Percentiles rank a stretch among this genome's conserved stretches.
These are phyloP conservation scores for Cynopterus sphinx DNA, from an alignment of 2,797 vertebrate species.

Conservation along the genomic window DNA sequence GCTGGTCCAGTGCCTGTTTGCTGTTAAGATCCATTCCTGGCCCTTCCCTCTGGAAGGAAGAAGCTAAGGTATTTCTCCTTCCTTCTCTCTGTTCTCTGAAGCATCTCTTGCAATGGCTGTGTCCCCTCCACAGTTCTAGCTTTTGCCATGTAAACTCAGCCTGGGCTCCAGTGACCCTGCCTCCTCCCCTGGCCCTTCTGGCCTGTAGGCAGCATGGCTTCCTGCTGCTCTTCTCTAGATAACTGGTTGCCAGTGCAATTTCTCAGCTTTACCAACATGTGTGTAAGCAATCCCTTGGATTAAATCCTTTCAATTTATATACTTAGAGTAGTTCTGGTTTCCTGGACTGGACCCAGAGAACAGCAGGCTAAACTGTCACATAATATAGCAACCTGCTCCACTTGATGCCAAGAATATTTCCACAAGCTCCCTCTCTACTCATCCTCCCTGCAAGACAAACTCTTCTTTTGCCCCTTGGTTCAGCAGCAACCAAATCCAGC, in stretches of 20 bases:
- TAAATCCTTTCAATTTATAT: neutral
- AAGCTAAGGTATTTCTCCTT: neutral
- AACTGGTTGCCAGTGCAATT: neutral
- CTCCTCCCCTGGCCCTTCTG: neutral
- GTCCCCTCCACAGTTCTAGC: neutral
- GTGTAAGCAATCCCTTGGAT: neutral
- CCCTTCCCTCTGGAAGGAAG: neutral
- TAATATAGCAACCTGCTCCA: conserved; percentile 14
- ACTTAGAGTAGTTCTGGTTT: neutral
- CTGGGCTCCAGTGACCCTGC: neutral
- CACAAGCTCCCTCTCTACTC: conserved; percentile 6
- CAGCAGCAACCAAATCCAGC: neutral
- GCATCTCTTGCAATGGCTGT: neutral
- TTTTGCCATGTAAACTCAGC: neutral
- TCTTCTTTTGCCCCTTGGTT: conserved; percentile 3
- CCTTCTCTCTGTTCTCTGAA: neutral
- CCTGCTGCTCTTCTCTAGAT: neutral
- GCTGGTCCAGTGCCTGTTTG: neutral
- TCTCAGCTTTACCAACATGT: neutral
- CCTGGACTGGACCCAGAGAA: neutral
- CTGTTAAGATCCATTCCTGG: neutral
- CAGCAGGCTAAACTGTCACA: neutral
- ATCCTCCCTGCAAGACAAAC: conserved; percentile 6
- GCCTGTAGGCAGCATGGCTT: neutral
- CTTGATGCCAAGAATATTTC: conserved; percentile 10